Conservation (phyloP, 2,797 vertebrate genomes). For the Microtus agrestis region DNA sequence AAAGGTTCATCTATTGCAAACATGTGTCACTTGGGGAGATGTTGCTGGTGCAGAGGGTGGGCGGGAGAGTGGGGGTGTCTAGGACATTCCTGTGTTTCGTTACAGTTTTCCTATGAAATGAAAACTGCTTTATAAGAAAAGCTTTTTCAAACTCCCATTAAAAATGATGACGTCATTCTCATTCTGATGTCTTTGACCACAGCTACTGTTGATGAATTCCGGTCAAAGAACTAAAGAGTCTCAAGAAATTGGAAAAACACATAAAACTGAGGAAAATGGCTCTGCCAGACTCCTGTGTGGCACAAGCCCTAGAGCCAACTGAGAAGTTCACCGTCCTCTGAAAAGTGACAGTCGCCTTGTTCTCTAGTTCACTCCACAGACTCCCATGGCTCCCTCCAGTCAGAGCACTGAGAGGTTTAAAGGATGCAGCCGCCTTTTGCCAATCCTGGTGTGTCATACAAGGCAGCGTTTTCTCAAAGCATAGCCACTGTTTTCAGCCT, state of each 20-base stretch:
- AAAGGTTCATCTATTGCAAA: neutral
- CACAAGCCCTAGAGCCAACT: slow-evolving; percentile 9
- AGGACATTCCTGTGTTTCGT: neutral
- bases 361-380: slow-evolving; percentile 8
- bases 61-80: neutral
- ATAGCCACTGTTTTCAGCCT: neutral
- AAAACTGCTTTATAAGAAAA: neutral
- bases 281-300: neutral
- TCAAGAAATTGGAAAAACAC: slow-evolving; percentile 22
- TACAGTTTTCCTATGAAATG: neutral
- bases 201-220: neutral
- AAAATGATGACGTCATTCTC: neutral
- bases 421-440: slow-evolving; percentile 1
- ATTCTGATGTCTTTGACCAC: neutral
- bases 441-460: neutral
- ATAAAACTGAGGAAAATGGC: neutral
- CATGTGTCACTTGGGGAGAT: too few relatives aligned
- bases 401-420: neutral
- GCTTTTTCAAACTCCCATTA: neutral
- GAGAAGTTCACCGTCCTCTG: slow-evolving; percentile 32
- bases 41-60: neutral
- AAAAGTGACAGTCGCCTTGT: slow-evolving; percentile 48
- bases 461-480: slow-evolving; percentile 55
- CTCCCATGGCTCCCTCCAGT: neutral
- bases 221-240: slow-evolving; percentile 31